Evolutionary conservation across 2,888 invertebrate genomes (phyloP).

Genomic region (Branchipolynoe longqiensis): DNA sequence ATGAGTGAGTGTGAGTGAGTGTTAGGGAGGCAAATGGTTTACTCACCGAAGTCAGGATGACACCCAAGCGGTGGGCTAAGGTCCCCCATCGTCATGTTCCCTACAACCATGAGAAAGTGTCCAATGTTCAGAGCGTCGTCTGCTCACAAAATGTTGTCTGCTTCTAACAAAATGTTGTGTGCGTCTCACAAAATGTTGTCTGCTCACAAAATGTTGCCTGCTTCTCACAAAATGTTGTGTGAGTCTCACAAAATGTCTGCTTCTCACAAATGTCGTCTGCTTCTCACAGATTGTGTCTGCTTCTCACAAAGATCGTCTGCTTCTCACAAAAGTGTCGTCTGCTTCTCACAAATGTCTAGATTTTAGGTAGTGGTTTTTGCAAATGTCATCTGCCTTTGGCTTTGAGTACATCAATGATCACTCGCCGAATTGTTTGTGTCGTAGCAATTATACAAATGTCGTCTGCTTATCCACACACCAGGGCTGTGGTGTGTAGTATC

Average conservation of each 20-base stretch:
- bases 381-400: too few species aligned
- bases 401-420: too few species aligned
- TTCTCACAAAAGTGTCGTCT: too few species aligned
- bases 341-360: too few species aligned
- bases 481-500: too few species aligned
- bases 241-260: background rate
- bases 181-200: background rate
- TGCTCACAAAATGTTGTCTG: background rate
- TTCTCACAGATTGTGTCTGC: background rate
- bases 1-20: too few species aligned
- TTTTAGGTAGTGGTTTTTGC: too few species aligned
- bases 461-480: too few species aligned
- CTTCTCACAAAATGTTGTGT: background rate
- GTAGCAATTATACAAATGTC: too few species aligned
- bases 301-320: background rate
- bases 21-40: too few species aligned
- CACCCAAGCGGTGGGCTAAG: slow-evolving; percentile 11
- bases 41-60: slow-evolving; percentile 40
- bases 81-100: slow-evolving; percentile 35
- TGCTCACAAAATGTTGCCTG: background rate
- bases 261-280: slow-evolving; percentile 20
- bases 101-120: slow-evolving; percentile 26
- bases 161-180: background rate
- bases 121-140: background rate
- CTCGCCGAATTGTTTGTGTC: too few species aligned